Evolutionary conservation across 2,797 vertebrate species (phyloP).

Genomic region (Notamacropus eugenii): DNA sequence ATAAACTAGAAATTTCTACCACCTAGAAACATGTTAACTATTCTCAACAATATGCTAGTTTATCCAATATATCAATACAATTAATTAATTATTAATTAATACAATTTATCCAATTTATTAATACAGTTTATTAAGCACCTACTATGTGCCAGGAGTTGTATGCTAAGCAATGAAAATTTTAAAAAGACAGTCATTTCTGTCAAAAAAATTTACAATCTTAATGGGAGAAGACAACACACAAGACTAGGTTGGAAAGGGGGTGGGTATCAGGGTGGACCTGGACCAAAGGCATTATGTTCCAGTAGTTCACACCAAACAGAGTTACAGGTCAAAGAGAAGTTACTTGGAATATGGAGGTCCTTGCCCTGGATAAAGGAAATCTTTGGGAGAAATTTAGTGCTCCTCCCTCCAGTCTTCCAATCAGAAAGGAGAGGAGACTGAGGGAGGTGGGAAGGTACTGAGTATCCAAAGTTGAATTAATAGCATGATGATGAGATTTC

Average conservation of each 20-base stretch:
- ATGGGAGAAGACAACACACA: background rate
- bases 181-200: background rate
- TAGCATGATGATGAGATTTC: background rate
- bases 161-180: background rate
- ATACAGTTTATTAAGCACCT: background rate
- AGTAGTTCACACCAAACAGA: background rate
- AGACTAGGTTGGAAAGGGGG: background rate
- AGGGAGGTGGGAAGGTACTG: background rate
- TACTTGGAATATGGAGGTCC: background rate
- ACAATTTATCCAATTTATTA: too few species aligned
- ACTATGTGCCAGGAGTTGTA: background rate
- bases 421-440: background rate
- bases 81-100: too few species aligned
- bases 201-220: background rate
- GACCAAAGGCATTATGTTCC: background rate
- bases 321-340: background rate
- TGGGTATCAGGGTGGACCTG: background rate
- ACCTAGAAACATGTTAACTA: slow-evolving; percentile 24
- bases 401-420: background rate
- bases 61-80: too few species aligned
- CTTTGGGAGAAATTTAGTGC: background rate
- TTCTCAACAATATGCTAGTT: background rate
- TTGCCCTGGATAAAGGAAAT: background rate
- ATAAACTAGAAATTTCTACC: slow-evolving; percentile 27
- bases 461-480: background rate